These are phyloP conservation scores for Calephelis nemesis DNA, from an alignment of 1,140 invertebrate genomes.

Conservation along the genomic window DNA sequence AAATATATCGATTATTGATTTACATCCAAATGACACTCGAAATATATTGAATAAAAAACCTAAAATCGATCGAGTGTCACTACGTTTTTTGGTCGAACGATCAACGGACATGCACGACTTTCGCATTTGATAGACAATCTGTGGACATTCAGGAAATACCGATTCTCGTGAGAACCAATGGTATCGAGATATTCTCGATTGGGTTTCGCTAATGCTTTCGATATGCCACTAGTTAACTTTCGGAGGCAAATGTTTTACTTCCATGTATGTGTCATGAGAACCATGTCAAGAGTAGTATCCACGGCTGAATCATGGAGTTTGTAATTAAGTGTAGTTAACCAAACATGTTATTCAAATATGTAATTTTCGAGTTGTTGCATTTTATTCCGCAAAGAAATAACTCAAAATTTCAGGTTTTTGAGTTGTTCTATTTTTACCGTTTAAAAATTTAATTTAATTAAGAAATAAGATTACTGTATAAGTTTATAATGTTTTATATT, in stretches of 20 bases:
- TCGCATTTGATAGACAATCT: constrained; percentile 65
- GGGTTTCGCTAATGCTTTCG: constrained; percentile 71
- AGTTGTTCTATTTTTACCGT: no score
- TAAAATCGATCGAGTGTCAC: constrained; percentile 51
- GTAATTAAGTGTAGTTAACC: constrained; percentile 22
- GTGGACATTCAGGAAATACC: constrained; percentile 61
- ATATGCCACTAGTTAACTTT: constrained; percentile 61
- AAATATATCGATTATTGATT: constrained; percentile 25
- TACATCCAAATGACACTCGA: constrained; percentile 21
- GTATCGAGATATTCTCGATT: constrained; percentile 60
- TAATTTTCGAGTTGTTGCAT: no score
- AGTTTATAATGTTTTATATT: no score
- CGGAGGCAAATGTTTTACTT: constrained; percentile 57
- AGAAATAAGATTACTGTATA: no score
- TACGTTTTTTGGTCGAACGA: constrained; percentile 63
- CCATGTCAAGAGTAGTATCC: constrained; percentile 60
- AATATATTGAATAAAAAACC: constrained; percentile 43
- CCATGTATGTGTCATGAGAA: constrained; percentile 61
- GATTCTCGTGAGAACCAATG: constrained; percentile 72
- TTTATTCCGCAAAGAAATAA: no score
- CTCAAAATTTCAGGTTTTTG: no score
- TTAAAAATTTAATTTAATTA: no score
- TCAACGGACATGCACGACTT: constrained; percentile 73
- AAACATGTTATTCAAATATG: not conserved
- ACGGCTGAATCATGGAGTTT: constrained; percentile 28